Evolutionary conservation across 2,797 vertebrate species (phyloP), one percentile per base, ranked within the genome.

Genomic region (Nothura maculosa): DNA sequence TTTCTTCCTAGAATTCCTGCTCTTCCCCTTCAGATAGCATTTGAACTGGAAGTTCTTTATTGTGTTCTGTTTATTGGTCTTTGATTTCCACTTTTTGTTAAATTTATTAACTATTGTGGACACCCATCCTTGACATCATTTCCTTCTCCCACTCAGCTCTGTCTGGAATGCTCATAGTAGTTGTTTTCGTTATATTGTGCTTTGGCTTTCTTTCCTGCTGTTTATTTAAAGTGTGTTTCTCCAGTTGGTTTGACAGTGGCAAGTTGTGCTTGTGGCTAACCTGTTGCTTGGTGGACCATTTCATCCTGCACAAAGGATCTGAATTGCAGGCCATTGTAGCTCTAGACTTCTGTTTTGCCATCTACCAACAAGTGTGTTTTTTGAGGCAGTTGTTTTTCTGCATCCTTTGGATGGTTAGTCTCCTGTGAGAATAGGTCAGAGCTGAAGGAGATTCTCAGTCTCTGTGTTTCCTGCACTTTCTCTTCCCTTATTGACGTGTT

Each of bases 251-350:
- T 81, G 34, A 43, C 43, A 64, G 10, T 43, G 14, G 15, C 61
- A 47, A 82, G 30, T 85, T 77, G 34, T 85, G 69, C 77, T 42
- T 90, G 64, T 95, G 83, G 63, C 88, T 95, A 91, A 60, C 67
- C 27, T 76, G 18, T 82, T 68, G 81, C 93, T 90, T 42, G 34
- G 40, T 77, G 54, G 72, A 92, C 18, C 89, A 70, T 89, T 90
- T 92, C 68, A 75, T 87, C 45, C 90, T 96, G 94, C 94, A 94
- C 94, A 95, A 96, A 96, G 93, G 93, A 82, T 90, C 96, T 96
- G 96, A 95, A 96, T 95, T 89, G 40, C 34, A 68, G 57, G n/a
- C 50, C 58, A 25, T 14, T 79, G 55, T 87, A 43, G 32, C 30
- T 86, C 9, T 0, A 67, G 36, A 61, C 73, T 85, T 82, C 24